Evolutionary conservation across 2,888 invertebrate genomes (phyloP).

Genomic region (Minunthozetes semirufus): DNA sequence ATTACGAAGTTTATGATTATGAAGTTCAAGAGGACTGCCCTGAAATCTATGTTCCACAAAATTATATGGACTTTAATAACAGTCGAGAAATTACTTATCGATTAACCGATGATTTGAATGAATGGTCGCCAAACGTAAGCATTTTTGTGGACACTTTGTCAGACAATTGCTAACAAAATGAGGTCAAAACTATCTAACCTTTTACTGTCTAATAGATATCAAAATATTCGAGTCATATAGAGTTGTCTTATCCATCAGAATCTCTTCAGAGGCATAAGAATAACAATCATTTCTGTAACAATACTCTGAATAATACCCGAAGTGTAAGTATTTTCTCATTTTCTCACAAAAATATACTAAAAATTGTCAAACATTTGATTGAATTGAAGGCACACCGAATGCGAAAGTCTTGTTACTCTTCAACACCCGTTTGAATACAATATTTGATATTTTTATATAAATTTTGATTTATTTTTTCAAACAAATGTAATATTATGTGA

Average conservation of each 20-base stretch:
- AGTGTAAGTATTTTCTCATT: slow-evolving; percentile 4
- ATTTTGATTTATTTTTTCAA: neutral
- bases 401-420: neutral
- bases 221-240: neutral
- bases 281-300: neutral
- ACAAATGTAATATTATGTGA: neutral
- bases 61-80: slow-evolving; percentile 3
- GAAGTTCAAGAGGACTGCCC: neutral
- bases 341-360: neutral
- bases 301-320: neutral
- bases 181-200: neutral
- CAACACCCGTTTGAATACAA: slow-evolving; percentile 17
- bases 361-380: neutral
- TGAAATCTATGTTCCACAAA: neutral
- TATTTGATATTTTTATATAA: slow-evolving; percentile 1
- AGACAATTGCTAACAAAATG: neutral
- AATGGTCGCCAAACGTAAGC: slow-evolving; percentile 4
- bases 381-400: neutral
- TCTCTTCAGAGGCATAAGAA: neutral
- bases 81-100: neutral
- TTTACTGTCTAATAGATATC: slow-evolving; percentile 5
- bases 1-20: neutral
- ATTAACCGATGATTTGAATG: neutral
- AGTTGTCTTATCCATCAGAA: slow-evolving; percentile 8
- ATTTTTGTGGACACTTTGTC: neutral